A percentile compares a stretch with the other conserved stretches of the same genome.
Evolutionary conservation across 2,888 invertebrate species (phyloP).

Genomic region (Listrodromus nycthemerus): DNA sequence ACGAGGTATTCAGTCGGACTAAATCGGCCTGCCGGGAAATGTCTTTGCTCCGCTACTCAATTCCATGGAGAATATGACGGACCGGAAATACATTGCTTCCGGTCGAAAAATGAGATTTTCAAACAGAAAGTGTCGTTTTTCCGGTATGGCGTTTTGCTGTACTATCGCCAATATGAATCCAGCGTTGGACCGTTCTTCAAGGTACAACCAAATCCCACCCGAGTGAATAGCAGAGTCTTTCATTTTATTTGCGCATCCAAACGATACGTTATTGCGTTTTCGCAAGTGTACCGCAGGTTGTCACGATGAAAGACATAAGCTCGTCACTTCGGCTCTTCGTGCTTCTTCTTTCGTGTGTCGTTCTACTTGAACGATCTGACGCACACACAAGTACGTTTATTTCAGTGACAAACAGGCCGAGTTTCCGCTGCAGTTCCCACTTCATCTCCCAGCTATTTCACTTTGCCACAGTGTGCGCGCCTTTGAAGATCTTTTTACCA

Average conservation of each 20-base stretch:
- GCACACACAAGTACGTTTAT: background rate
- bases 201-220: background rate
- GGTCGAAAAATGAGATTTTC: background rate
- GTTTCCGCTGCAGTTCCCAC: slow-evolving; percentile 4
- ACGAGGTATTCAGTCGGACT: too few relatives aligned
- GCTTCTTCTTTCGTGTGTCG: background rate
- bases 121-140: background rate
- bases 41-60: too few relatives aligned
- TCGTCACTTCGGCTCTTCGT: background rate
- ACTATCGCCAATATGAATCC: background rate
- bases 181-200: background rate
- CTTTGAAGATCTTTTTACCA: slow-evolving; percentile 1
- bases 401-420: background rate
- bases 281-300: background rate
- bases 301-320: background rate
- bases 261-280: slow-evolving; percentile 7
- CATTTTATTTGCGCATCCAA: background rate
- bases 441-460: background rate
- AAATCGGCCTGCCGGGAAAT: too few relatives aligned
- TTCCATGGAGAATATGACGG: background rate
- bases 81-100: background rate
- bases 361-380: background rate
- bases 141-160: background rate
- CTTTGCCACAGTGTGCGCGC: background rate
- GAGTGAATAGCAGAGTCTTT: background rate